Conservation (phyloP, 1,140 invertebrate species). For the Drosophila ambigua region DNA sequence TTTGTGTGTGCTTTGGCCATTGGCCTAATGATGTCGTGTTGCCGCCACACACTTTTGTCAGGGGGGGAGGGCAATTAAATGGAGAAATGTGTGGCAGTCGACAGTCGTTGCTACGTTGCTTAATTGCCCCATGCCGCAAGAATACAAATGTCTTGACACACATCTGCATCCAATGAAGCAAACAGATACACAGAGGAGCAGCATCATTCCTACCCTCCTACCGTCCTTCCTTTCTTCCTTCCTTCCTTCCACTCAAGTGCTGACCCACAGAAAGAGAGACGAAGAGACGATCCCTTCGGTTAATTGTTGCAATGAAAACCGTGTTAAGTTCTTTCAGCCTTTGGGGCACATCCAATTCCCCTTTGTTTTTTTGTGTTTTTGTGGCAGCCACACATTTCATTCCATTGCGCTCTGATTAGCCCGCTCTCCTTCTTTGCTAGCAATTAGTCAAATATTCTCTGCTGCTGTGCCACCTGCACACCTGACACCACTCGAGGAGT, state of each 20-base stretch:
- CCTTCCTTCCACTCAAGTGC: slow-evolving; percentile 41
- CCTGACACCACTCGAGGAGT: slow-evolving; percentile 26
- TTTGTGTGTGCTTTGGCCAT: slow-evolving; percentile 46
- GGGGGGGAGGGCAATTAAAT: slow-evolving; percentile 61
- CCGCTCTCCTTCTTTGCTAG: not conserved
- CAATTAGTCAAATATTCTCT: slow-evolving; percentile 46
- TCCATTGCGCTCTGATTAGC: slow-evolving; percentile 52
- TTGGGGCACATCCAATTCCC: slow-evolving; percentile 36
- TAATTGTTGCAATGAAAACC: slow-evolving; percentile 75
- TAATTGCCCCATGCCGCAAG: slow-evolving; percentile 59
- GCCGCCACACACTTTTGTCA: not conserved
- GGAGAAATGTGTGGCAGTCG: slow-evolving; percentile 54
- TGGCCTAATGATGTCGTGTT: slow-evolving; percentile 69
- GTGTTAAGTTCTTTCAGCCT: slow-evolving; percentile 77
- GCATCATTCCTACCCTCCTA: slow-evolving; percentile 10
- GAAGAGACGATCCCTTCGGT: slow-evolving; percentile 22
- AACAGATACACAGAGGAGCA: slow-evolving; percentile 5
- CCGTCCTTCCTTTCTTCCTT: slow-evolving; percentile 23
- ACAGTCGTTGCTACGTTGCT: slow-evolving; percentile 45
- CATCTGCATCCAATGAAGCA: slow-evolving; percentile 27
- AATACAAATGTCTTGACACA: slow-evolving; percentile 61
- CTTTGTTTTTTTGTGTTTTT: slow-evolving; percentile 23
- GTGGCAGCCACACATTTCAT: slow-evolving; percentile 24
- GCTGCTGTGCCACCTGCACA: slow-evolving; percentile 1
- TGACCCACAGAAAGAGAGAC: slow-evolving; percentile 66